Conservation (phyloP, 2,113 vertebrate genomes). For the Smithornis capensis region DNA sequence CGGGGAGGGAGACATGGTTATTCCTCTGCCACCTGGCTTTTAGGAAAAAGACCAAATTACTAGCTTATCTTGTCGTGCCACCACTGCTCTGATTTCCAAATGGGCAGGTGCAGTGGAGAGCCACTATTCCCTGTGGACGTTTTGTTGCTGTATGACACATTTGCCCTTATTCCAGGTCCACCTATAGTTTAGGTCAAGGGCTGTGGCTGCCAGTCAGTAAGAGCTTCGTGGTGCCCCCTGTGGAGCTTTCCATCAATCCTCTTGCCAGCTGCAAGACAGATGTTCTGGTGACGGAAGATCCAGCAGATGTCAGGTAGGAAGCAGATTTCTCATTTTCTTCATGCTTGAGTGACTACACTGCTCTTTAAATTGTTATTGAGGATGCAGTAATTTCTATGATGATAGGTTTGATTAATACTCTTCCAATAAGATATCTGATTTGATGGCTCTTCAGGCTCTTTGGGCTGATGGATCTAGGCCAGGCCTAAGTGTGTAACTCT, state of each 20-base stretch:
- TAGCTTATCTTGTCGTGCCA: background rate
- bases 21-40: background rate
- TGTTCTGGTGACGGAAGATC: constrained; percentile 94
- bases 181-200: constrained; percentile 95
- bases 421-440: background rate
- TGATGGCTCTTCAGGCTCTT: background rate
- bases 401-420: background rate
- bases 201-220: constrained; percentile 98
- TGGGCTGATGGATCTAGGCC: background rate
- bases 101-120: background rate
- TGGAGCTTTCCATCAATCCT: constrained; percentile 97
- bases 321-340: background rate
- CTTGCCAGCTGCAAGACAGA: constrained; percentile 98
- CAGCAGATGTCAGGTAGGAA: constrained; percentile 95
- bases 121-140: background rate
- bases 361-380: background rate
- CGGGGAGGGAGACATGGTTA: background rate
- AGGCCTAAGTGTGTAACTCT: background rate
- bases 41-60: background rate
- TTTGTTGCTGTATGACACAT: background rate
- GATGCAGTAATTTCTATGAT: background rate
- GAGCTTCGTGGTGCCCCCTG: constrained; percentile 95
- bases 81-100: background rate
- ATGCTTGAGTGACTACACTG: background rate
- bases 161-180: constrained; percentile 82